Evolutionary conservation across 2,888 invertebrate genomes (phyloP), one percentile per base, ranked within the genome.

Genomic region (Orgyia antiqua): DNA sequence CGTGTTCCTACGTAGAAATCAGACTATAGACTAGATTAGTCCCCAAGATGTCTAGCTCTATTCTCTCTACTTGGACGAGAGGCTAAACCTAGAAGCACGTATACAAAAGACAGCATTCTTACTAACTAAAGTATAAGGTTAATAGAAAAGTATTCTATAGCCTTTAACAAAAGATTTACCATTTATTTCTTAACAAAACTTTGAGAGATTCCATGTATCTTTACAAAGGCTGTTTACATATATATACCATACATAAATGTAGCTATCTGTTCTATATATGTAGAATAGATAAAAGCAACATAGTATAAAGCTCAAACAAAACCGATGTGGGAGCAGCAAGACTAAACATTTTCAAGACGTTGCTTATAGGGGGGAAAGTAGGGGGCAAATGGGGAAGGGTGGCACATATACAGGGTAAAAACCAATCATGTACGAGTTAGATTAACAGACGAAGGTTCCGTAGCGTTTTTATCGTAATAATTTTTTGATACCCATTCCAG

Each of bases 331-430:
- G 68, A 60, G 66, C n/a, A n/a, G n/a, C 68, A 68, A 69, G 68
- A 74, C 79, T 75, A 72, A 77, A 71, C 76, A 71, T 75, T 76
- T 72, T 73, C 79, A 80, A 80, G 82, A 82, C 77, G 72, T 54
- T 67, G 77, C 61, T 63, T 58, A 49, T 56, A 65, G 62, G 48
- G 29, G 41, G 45, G 57, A 66, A 43, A 44, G 50, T 25, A 33
- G 33, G 44, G 59, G 32, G 62, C 35, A 41, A 29, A 46, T 57
- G 59, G 55, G 15, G 10, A 13, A 9, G 11, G n/a, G 24, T 4
- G 2, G 3, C 44, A 45, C 47, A 42, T 51, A 52, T 51, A 55
- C 49, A 50, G 37, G 26, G 37, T 36, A 39, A 12, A 19, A 32
- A n/a, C n/a, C n/a, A n/a, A n/a, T n/a, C n/a, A n/a, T n/a, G n/a